phyloP scores from a whole-genome alignment of 2,113 vertebrate species.

The Pelecanus crispus region DNA sequence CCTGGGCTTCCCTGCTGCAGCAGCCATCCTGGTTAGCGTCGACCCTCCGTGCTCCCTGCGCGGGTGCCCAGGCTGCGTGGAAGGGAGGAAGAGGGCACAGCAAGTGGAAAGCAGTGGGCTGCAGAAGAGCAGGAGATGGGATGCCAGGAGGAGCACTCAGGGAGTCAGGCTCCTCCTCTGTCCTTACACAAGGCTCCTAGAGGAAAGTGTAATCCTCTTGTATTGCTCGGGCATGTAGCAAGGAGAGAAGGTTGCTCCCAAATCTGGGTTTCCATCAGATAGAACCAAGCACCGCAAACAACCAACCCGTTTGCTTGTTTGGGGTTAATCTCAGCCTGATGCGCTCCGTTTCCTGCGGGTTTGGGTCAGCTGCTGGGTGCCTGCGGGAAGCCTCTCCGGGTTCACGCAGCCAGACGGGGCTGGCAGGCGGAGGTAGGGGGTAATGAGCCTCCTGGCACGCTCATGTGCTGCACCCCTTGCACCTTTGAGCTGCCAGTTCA shows the following conservation, averaged over 20 bases:
- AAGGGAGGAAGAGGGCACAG: background rate
- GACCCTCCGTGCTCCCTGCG: background rate
- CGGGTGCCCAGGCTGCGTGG: background rate
- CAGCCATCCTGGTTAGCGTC: no score
- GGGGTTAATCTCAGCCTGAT: background rate
- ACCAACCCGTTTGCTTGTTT: background rate
- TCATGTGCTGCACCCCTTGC: background rate
- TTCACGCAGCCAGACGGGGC: fast-evolving
- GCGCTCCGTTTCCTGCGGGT: background rate
- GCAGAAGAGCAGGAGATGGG: background rate
- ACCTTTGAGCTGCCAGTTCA: background rate
- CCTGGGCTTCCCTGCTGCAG: background rate
- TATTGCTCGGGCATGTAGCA: background rate
- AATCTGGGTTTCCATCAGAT: background rate
- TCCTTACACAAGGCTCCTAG: background rate
- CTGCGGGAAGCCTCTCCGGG: background rate
- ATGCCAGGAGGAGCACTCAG: background rate
- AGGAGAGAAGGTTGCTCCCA: background rate
- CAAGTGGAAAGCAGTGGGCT: background rate
- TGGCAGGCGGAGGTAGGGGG: background rate
- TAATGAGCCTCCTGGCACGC: background rate
- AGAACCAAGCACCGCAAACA: background rate
- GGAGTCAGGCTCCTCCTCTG: background rate
- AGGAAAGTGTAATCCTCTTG: fast-evolving
- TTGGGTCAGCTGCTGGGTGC: background rate